Evolutionary conservation across 2,113 vertebrate species (phyloP).

Genomic region (Phainopepla nitens): DNA sequence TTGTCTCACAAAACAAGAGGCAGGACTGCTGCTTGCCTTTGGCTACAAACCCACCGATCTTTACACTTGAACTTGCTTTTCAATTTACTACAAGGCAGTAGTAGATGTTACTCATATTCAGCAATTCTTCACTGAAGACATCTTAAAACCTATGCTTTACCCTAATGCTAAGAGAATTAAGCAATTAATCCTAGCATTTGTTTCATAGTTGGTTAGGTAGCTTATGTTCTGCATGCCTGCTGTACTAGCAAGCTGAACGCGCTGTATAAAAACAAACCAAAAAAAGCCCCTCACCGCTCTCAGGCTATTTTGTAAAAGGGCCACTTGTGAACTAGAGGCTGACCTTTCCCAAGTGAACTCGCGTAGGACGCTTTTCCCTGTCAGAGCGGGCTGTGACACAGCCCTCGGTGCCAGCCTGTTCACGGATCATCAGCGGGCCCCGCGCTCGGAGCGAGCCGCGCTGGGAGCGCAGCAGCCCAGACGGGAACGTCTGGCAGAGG

Average conservation of each 20-base stretch:
- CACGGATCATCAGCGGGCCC: background rate
- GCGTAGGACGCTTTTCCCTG: background rate
- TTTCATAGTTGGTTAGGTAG: background rate
- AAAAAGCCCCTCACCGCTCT: background rate
- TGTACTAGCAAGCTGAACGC: background rate
- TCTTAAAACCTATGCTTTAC: slow-evolving; percentile 10
- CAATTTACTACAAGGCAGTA: background rate
- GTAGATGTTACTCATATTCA: background rate
- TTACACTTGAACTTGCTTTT: slow-evolving; percentile 41
- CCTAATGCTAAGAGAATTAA: slow-evolving; percentile 43
- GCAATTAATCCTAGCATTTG: slow-evolving; percentile 34
- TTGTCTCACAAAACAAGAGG: background rate
- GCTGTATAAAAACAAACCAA: background rate
- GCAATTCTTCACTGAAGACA: slow-evolving; percentile 11
- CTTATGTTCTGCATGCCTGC: background rate
- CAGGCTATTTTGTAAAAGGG: background rate
- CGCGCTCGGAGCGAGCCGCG: background rate
- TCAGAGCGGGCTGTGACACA: fast-evolving
- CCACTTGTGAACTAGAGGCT: background rate
- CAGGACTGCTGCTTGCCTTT: background rate
- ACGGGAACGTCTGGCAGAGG: background rate
- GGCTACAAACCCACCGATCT: background rate
- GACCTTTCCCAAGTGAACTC: background rate
- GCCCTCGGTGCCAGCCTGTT: background rate
- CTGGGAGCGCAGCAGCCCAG: background rate